These are phyloP conservation scores for Dunckerocampus dactyliophorus DNA, from an alignment of 2,113 vertebrate genomes.

Conservation along the genomic window DNA sequence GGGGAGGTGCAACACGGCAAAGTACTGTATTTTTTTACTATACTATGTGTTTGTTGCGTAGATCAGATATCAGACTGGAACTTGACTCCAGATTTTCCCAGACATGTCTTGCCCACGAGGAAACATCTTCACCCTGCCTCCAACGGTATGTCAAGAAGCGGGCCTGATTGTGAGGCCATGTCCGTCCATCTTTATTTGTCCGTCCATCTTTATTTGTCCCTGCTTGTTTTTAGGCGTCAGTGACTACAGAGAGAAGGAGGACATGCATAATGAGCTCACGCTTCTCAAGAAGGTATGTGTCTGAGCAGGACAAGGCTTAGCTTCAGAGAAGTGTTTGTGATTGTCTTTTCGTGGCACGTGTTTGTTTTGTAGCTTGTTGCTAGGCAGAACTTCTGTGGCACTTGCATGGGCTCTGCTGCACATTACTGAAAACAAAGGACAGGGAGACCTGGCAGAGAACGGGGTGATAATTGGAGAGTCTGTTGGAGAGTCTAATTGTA, in stretches of 20 bases:
- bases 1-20: not conserved
- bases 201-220: slow-evolving; percentile 18
- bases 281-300: slow-evolving; percentile 86
- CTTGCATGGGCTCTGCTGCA: not conserved
- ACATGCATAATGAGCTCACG: slow-evolving; percentile 93
- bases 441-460: not conserved
- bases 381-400: not conserved
- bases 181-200: not conserved
- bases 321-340: not conserved
- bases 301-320: not conserved
- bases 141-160: slow-evolving; percentile 55
- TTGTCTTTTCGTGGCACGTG: not conserved
- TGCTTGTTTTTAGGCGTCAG: slow-evolving; percentile 58
- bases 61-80: slow-evolving; percentile 60
- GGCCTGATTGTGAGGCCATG: not conserved
- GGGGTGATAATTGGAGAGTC: no score
- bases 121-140: slow-evolving; percentile 72
- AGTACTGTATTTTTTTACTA: not conserved
- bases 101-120: slow-evolving; percentile 76
- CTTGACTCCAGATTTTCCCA: slow-evolving; percentile 71
- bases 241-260: slow-evolving; percentile 84
- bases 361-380: not conserved
- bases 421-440: not conserved
- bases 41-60: not conserved
- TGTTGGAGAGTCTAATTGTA: no score